These are phyloP conservation scores for Stenopsyche tienmushanensis DNA, from an alignment of 1,140 invertebrate genomes.

Conservation along the genomic window DNA sequence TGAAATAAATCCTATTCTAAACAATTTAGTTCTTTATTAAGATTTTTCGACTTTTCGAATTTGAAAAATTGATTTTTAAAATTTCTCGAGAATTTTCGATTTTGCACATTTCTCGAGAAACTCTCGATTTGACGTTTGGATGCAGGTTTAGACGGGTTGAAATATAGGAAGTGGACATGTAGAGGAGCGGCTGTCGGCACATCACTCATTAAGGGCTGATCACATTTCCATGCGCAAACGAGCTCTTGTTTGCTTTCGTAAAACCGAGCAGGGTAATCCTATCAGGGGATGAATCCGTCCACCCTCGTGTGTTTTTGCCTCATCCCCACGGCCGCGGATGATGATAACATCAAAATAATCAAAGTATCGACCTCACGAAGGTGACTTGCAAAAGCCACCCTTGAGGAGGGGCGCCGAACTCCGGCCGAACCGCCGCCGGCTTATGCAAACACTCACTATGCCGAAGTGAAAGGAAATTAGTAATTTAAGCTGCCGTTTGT, in stretches of 20 bases:
- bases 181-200: neutral
- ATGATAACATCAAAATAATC: slow-evolving; percentile 43
- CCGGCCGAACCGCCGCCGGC: neutral
- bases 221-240: slow-evolving; percentile 20
- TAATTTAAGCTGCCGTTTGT: slow-evolving; percentile 38
- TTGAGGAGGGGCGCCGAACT: neutral
- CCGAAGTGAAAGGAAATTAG: slow-evolving; percentile 37
- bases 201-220: slow-evolving; percentile 10
- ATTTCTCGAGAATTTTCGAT: too few species aligned
- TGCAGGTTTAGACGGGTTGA: too few species aligned
- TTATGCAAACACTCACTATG: slow-evolving; percentile 28
- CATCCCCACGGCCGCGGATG: slow-evolving; percentile 27
- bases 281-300: slow-evolving; percentile 2
- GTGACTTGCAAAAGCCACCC: slow-evolving; percentile 40
- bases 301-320: too few species aligned
- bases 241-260: slow-evolving; percentile 5
- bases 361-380: slow-evolving; percentile 39
- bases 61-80: neutral
- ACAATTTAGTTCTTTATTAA: neutral
- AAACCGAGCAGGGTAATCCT: slow-evolving; percentile 12
- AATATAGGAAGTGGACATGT: too few species aligned
- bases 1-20: too few species aligned
- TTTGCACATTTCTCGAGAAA: too few species aligned
- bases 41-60: neutral
- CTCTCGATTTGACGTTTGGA: too few species aligned